These are phyloP conservation scores for Palloptera scutellata DNA, from an alignment of 2,888 invertebrate species.

Conservation along the genomic window DNA sequence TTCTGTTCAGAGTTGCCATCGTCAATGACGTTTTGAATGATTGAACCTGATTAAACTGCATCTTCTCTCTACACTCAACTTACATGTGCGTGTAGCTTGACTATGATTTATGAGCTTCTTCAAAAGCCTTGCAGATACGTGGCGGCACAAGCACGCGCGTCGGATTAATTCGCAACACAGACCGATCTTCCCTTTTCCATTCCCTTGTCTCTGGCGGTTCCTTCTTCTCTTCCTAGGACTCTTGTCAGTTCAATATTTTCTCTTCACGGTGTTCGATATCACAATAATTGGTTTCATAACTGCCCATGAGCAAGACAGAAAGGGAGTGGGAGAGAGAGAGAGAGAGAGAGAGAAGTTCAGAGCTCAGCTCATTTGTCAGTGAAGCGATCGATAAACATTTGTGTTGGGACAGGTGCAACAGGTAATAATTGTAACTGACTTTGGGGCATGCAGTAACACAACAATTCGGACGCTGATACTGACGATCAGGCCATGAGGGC, in stretches of 20 bases:
- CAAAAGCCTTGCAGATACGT: conserved; percentile 31
- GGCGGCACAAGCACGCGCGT: conserved; percentile 30
- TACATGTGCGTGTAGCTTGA: conserved; percentile 21
- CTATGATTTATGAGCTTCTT: conserved; percentile 52
- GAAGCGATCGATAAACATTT: conserved; percentile 54
- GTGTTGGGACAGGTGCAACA: conserved; percentile 54
- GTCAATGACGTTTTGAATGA: conserved; percentile 32
- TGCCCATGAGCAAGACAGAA: conserved; percentile 30
- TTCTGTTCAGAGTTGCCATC: conserved; percentile 29
- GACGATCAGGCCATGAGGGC: no score
- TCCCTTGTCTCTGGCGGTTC: not conserved
- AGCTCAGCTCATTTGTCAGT: conserved; percentile 56
- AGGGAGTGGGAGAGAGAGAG: not conserved
- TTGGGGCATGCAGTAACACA: conserved; percentile 14
- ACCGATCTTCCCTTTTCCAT: no score
- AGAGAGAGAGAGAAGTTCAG: not conserved
- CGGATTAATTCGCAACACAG: conserved; percentile 44
- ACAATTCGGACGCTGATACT: no score
- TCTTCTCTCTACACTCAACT: not conserved
- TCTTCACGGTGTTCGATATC: conserved; percentile 47
- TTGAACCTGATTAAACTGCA: conserved; percentile 33
- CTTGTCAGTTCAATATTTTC: conserved; percentile 43
- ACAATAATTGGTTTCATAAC: conserved; percentile 57
- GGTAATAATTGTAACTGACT: conserved; percentile 47
- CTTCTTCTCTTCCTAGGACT: not conserved